Evolutionary conservation across 2,113 vertebrate species (phyloP).

Genomic region (Caracal caracal): DNA sequence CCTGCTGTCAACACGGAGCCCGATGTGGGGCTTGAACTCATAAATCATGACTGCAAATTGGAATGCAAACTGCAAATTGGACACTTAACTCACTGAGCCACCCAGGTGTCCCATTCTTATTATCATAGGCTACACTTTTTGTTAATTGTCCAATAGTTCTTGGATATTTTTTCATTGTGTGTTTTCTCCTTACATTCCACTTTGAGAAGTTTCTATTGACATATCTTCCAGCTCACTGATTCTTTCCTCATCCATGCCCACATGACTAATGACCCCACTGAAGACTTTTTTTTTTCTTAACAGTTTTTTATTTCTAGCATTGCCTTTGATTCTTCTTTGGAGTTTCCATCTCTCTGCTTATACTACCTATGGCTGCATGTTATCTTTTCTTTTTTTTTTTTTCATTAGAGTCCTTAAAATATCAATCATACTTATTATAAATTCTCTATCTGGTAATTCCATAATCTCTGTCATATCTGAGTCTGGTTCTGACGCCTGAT

Average conservation of each 20-base stretch:
- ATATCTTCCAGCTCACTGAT: not conserved
- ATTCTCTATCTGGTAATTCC: not conserved
- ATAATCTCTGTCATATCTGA: not conserved
- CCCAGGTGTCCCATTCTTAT: not conserved
- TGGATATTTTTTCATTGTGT: not conserved
- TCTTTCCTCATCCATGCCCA: not conserved
- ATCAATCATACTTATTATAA: not conserved
- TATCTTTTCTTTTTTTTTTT: not conserved
- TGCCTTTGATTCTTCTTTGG: not conserved
- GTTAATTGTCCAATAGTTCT: not conserved
- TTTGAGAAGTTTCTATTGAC: not conserved
- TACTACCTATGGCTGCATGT: not conserved
- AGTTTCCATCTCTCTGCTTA: not conserved
- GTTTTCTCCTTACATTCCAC: not conserved
- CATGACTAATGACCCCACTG: not conserved
- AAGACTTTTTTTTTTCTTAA: not conserved
- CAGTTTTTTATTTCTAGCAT: not conserved
- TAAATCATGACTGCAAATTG: too few relatives aligned
- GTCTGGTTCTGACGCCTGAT: not conserved
- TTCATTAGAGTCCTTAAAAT: not conserved
- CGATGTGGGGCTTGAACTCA: too few relatives aligned
- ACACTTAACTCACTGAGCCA: too few relatives aligned
- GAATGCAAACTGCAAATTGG: too few relatives aligned
- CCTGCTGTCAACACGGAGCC: too few relatives aligned
- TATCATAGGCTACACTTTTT: not conserved